Evolutionary conservation across 2,113 vertebrate species (phyloP), one percentile per base, ranked within the genome.

Genomic region (Rhinoderma darwinii): DNA sequence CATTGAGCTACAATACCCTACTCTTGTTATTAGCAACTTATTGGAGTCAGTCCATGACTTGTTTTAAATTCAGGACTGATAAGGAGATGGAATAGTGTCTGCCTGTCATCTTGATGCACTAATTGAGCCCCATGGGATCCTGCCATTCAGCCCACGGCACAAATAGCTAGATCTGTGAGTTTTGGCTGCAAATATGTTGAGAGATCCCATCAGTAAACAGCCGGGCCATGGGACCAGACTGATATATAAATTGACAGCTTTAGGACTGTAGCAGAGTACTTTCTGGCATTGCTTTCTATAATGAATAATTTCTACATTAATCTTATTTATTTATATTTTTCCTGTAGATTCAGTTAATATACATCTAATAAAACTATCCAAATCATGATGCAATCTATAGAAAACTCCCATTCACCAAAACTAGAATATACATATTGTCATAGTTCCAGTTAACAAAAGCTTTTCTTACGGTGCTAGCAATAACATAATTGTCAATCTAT

Each of bases 401-500:
- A 82, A 82, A 39, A 44, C 39, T 44, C 15, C 54, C 54, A 66
- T 30, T 6, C 11, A 4, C 6, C 30, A 18, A 61, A 1, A 4
- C 11, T 63, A 56, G 50, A 82, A 35, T 4, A 61, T 7, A 30
- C 27, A 41, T 75, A 20, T 44, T 87, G 51, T 54, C 25, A 43
- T 30, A 79, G 18, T 70, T 25, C 59, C 35, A 80, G 37, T 44
- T 72, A 59, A 59, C n/a, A 82, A 73, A 82, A 47, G 54, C 8
- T 22, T 59, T 59, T 41, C 63, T 32, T 82, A 17, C 63, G 66
- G 47, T 50, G 25, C 35, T n/a, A 73, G 47, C 63, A 56, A 59
- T 84, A 88, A 75, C 61, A 68, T 72, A 56, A 80, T 47, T 59
- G 50, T 56, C 18, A 66, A 81, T 81, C n/a, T n/a, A n/a, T n/a